These are phyloP conservation scores for Hypsibius dujardini DNA, from an alignment of 1,140 invertebrate species.

Conservation along the genomic window DNA sequence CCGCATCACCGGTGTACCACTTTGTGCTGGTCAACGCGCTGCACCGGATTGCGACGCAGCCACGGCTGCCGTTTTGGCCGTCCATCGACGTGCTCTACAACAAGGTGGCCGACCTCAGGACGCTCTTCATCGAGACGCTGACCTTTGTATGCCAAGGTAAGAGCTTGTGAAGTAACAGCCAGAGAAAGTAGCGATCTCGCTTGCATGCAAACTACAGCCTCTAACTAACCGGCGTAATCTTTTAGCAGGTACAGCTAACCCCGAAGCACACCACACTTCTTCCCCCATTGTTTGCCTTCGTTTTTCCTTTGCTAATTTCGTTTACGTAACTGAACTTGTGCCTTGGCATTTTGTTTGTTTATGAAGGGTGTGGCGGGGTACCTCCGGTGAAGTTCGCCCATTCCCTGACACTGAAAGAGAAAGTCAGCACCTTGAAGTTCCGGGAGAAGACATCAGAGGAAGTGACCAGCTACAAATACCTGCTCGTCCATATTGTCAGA, in stretches of 20 bases:
- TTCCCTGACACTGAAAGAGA: slow-evolving; percentile 62
- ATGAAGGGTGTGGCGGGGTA: background rate
- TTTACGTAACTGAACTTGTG: too few species aligned
- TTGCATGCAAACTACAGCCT: too few species aligned
- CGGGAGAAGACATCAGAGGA: slow-evolving; percentile 64
- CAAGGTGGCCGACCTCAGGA: slow-evolving; percentile 68
- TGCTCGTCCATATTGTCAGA: slow-evolving; percentile 72
- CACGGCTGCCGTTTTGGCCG: slow-evolving; percentile 84
- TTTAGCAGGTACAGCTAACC: too few species aligned
- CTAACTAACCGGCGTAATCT: too few species aligned
- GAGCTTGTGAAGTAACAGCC: too few species aligned
- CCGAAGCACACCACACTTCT: too few species aligned
- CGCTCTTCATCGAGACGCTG: slow-evolving; percentile 84
- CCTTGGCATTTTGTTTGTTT: too few species aligned
- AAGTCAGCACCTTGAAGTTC: slow-evolving; percentile 60
- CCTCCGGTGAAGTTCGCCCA: background rate
- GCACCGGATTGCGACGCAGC: slow-evolving; percentile 72
- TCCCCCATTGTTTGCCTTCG: too few species aligned
- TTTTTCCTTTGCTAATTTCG: too few species aligned
- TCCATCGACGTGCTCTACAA: slow-evolving; percentile 86
- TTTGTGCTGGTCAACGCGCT: slow-evolving; percentile 82
- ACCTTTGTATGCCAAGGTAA: slow-evolving; percentile 88
- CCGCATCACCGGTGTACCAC: slow-evolving; percentile 45
- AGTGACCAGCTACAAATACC: slow-evolving; percentile 62
- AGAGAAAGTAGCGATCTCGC: too few species aligned